phyloP scores from a whole-genome alignment of 53 echinoderm and acorn worm genomes.

The Apostichopus leukothele region DNA sequence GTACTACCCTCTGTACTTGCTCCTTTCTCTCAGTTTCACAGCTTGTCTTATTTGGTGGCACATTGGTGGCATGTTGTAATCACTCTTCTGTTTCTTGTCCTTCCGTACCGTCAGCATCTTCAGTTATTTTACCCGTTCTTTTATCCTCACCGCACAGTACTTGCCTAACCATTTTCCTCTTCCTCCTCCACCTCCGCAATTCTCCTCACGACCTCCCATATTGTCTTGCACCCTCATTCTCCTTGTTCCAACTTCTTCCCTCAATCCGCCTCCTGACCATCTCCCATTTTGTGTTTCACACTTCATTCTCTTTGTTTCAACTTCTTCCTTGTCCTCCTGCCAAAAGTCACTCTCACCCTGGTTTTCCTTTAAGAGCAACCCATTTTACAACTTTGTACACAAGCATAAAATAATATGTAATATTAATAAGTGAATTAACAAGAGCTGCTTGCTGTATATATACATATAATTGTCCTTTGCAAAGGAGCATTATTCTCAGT shows the following conservation, averaged over 20 bases:
- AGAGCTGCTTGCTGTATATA: too few species aligned
- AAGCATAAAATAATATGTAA: too few species aligned
- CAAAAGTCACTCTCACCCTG: too few species aligned
- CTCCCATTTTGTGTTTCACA: not conserved
- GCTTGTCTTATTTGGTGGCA: conserved; percentile 15
- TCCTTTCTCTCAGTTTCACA: not conserved
- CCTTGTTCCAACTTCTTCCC: not conserved
- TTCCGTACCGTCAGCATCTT: conserved; percentile 24
- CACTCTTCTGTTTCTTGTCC: not conserved
- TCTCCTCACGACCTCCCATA: too few species aligned
- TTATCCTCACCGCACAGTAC: not conserved
- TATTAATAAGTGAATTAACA: too few species aligned
- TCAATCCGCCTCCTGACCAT: not conserved
- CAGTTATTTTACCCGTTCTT: not conserved
- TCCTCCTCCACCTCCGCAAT: not conserved
- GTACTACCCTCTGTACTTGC: not conserved
- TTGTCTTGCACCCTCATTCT: not conserved
- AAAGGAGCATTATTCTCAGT: too few species aligned
- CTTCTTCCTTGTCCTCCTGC: not conserved
- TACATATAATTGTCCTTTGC: too few species aligned
- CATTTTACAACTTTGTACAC: too few species aligned
- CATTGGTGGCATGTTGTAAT: not conserved
- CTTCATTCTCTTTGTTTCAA: not conserved
- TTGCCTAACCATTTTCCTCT: not conserved
- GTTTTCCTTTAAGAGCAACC: too few species aligned